Conservation (phyloP, 2,888 invertebrate genomes). For the Volucella zonaria region DNA sequence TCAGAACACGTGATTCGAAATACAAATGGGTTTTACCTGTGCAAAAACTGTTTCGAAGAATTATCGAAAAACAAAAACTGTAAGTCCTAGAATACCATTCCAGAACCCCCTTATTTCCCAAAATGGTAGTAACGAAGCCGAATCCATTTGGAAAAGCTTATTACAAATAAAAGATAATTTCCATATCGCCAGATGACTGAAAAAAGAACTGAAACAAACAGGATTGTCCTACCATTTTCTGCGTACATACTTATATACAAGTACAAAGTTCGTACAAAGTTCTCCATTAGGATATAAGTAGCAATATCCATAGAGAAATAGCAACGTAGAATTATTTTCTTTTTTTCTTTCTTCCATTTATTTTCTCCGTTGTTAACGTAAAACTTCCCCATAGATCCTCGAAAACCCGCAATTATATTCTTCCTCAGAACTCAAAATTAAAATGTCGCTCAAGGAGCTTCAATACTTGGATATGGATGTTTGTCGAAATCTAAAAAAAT, state of each 20-base stretch:
- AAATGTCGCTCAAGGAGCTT: conserved; percentile 17
- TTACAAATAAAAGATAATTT: conserved; percentile 5
- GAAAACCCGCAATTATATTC: not conserved
- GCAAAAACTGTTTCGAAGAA: no score
- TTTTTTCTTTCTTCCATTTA: not conserved
- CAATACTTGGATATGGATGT: conserved; percentile 22
- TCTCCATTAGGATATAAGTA: not conserved
- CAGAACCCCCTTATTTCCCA: not conserved
- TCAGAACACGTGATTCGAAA: no score
- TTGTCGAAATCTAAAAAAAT: conserved; percentile 11
- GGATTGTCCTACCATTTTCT: not conserved
- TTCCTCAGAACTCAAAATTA: conserved; percentile 11
- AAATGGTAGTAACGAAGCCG: not conserved
- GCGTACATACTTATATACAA: not conserved
- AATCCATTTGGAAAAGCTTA: not conserved
- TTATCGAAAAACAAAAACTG: not conserved
- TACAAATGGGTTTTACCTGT: no score
- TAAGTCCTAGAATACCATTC: not conserved
- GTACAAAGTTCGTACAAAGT: not conserved
- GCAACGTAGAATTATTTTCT: not conserved
- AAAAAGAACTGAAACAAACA: conserved; percentile 14
- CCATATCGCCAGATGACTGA: not conserved
- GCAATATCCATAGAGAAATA: not conserved
- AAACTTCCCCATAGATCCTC: not conserved
- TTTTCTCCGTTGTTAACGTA: no score